A percentile compares a stretch with the other conserved stretches of the same genome.
phyloP scores from a whole-genome alignment of 2,797 vertebrate species.

The Morelia viridis region DNA sequence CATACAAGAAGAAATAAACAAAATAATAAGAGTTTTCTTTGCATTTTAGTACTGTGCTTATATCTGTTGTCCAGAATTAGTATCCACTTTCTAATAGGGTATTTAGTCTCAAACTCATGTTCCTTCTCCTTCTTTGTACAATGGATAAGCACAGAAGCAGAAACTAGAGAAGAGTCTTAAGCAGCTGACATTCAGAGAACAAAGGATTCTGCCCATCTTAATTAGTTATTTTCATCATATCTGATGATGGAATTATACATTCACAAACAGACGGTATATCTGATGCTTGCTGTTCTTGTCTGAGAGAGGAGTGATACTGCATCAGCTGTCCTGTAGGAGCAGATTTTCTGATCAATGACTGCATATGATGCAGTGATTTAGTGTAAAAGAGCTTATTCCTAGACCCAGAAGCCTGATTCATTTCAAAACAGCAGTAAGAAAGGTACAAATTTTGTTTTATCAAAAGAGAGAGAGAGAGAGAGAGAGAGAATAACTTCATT shows the following conservation, averaged over 20 bases:
- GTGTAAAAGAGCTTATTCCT: rapidly evolving
- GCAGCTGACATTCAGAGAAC: not conserved
- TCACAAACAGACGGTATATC: not conserved
- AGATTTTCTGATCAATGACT: not conserved
- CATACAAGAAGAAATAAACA: not conserved
- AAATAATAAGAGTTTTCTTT: not conserved
- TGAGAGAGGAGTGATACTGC: not conserved
- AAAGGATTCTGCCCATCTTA: no score
- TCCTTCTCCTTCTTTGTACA: not conserved
- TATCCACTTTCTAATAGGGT: not conserved
- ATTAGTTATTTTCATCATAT: not conserved
- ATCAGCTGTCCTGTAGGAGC: not conserved
- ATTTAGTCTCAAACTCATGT: not conserved
- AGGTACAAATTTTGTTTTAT: conserved; percentile 1
- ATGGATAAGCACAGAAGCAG: not conserved
- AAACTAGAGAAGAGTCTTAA: not conserved
- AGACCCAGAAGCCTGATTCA: not conserved
- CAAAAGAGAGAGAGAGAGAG: not conserved
- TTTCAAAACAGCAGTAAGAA: not conserved
- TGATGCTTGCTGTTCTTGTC: not conserved
- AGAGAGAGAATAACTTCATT: not conserved
- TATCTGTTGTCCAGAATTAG: not conserved
- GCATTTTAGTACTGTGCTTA: not conserved
- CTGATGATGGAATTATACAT: not conserved
- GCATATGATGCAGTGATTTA: rapidly evolving